Conservation (phyloP, 1,140 invertebrate genomes). For the Proales similis region DNA sequence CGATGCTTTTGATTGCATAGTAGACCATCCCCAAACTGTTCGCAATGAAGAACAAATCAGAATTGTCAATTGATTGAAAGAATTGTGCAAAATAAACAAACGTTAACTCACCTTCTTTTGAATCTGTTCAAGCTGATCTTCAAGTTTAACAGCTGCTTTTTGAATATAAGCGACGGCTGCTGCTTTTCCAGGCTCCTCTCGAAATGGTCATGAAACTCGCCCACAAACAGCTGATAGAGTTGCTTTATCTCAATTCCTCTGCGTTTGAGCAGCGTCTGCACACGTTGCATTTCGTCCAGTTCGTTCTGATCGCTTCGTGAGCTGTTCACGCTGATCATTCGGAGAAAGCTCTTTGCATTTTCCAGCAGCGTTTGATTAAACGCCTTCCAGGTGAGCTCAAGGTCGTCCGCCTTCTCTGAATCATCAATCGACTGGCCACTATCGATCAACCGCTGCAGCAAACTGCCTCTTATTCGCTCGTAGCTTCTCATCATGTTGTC, state of each 20-base stretch:
- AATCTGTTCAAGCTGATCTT: background rate
- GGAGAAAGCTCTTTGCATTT: slow-evolving; percentile 23
- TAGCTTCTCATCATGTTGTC: slow-evolving; percentile 9
- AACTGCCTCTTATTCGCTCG: too few species aligned
- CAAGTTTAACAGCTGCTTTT: slow-evolving; percentile 12
- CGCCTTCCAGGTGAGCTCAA: slow-evolving; percentile 4
- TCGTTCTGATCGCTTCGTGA: slow-evolving; percentile 6
- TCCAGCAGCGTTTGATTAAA: slow-evolving; percentile 16
- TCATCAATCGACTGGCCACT: background rate
- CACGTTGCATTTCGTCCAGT: background rate
- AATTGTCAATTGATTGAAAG: background rate
- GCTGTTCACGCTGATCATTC: slow-evolving; percentile 11
- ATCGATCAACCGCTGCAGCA: background rate
- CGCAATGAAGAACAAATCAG: background rate
- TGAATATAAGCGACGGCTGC: slow-evolving; percentile 11
- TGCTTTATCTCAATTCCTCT: slow-evolving; percentile 5
- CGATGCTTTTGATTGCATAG: slow-evolving; percentile 28
- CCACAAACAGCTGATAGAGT: slow-evolving; percentile 6
- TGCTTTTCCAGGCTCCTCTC: slow-evolving; percentile 8
- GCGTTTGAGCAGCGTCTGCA: background rate
- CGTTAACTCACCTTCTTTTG: slow-evolving; percentile 3
- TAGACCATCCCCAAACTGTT: slow-evolving; percentile 23
- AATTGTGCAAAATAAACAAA: background rate
- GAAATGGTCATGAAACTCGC: slow-evolving; percentile 14
- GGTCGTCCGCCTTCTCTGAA: background rate